phyloP scores from a whole-genome alignment of 2,888 invertebrate species.

The Eristalis intricaria region DNA sequence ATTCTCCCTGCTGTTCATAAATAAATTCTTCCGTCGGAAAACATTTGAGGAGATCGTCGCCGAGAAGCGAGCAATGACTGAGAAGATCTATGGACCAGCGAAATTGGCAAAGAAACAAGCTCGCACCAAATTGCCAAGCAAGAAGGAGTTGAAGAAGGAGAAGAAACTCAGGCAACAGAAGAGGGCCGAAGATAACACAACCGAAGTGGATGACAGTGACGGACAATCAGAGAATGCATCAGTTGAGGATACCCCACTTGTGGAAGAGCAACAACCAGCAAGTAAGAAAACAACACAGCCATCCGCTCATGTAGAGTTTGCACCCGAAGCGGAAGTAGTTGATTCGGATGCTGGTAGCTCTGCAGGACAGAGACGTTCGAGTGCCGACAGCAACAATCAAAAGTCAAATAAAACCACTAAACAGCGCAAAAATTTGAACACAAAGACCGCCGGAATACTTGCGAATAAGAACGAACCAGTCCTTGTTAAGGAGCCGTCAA shows the following conservation, averaged over 20 bases:
- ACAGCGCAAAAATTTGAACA: conserved; percentile 73
- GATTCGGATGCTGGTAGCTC: conserved; percentile 58
- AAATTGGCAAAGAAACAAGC: conserved; percentile 74
- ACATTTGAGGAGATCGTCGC: conserved; percentile 81
- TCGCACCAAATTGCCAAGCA: conserved; percentile 75
- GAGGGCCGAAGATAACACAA: conserved; percentile 73
- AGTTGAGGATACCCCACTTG: conserved; percentile 73
- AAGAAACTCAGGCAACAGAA: conserved; percentile 78
- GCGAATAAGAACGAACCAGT: conserved; percentile 79
- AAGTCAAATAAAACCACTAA: conserved; percentile 76
- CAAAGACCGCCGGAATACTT: conserved; percentile 76
- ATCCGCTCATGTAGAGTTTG: conserved; percentile 79
- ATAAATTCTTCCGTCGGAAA: conserved; percentile 80
- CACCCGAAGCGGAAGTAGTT: conserved; percentile 79
- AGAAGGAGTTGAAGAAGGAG: conserved; percentile 79
- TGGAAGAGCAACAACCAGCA: conserved; percentile 75
- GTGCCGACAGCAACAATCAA: conserved; percentile 68
- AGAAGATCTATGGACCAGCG: conserved; percentile 79
- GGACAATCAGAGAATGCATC: conserved; percentile 77
- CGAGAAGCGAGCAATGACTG: conserved; percentile 80
- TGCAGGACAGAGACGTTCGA: conserved; percentile 47
- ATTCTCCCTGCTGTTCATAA: conserved; percentile 80
- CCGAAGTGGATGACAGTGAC: conserved; percentile 75
- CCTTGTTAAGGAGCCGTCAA: conserved; percentile 73
- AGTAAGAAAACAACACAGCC: conserved; percentile 49